These are phyloP conservation scores for Stenolophus ochropezus DNA, from an alignment of 2,888 invertebrate genomes.

Conservation along the genomic window DNA sequence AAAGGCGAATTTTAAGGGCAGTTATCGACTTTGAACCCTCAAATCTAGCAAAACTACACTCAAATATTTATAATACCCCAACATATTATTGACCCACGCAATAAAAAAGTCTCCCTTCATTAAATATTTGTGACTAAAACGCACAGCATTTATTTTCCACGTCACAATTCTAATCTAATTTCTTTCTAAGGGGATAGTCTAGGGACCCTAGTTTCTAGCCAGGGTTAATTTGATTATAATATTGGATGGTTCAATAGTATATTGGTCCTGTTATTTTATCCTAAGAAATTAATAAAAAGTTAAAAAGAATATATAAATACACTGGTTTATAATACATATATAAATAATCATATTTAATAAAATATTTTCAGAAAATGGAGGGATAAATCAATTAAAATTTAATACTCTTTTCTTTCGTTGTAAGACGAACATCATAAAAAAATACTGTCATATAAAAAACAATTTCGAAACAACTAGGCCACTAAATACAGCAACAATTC, in stretches of 20 bases:
- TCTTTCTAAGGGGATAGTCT: neutral
- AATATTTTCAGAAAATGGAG: conserved; percentile 6
- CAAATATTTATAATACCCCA: conserved; percentile 3
- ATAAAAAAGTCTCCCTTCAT: conserved; percentile 3
- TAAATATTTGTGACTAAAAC: conserved; percentile 29
- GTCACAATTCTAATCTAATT: conserved; percentile 21
- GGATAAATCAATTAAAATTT: conserved; percentile 24
- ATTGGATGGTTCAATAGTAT: conserved; percentile 41
- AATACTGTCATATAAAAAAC: conserved; percentile 26
- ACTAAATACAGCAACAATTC: neutral
- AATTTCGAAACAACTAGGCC: neutral
- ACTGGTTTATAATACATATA: conserved; percentile 39
- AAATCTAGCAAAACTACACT: conserved; percentile 44
- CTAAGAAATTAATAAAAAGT: conserved; percentile 13
- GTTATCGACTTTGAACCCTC: conserved; percentile 50
- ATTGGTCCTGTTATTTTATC: conserved; percentile 32
- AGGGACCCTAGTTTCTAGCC: conserved; percentile 6
- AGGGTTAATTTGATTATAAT: conserved; percentile 16
- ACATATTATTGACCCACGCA: conserved; percentile 38
- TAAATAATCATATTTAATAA: conserved; percentile 14
- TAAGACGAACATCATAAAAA: conserved; percentile 26
- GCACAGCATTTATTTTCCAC: conserved; percentile 30
- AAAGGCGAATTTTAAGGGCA: conserved; percentile 49
- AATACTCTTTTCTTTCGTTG: conserved; percentile 43
- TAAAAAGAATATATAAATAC: conserved; percentile 19